A percentile compares a stretch with the other conserved stretches of the same genome.
Conservation (phyloP, 2,888 invertebrate genomes). For the Pocota personata region DNA sequence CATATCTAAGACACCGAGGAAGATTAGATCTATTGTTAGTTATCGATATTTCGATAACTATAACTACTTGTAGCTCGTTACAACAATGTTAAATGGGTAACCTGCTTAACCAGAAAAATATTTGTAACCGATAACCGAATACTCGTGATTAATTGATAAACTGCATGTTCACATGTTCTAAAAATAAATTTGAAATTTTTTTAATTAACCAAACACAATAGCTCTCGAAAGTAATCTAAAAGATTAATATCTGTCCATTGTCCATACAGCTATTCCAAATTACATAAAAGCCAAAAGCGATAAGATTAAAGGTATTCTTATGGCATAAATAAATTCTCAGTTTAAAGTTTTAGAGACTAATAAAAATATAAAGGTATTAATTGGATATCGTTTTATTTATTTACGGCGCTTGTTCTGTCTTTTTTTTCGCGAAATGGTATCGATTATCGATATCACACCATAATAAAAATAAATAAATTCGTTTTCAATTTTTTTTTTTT, state of each 20-base stretch:
- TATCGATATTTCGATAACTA: not conserved
- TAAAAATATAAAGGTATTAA: not conserved
- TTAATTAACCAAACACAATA: not conserved
- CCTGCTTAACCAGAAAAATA: not conserved
- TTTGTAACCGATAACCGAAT: not conserved
- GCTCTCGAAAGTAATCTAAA: not conserved
- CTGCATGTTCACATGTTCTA: not conserved
- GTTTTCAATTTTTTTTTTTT: not conserved
- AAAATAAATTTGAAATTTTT: not conserved
- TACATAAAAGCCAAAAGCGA: not conserved
- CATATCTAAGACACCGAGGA: too few species aligned
- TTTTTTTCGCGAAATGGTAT: not conserved
- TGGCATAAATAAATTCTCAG: not conserved
- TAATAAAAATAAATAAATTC: not conserved
- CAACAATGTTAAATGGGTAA: not conserved
- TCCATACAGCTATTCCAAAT: not conserved
- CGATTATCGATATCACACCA: not conserved
- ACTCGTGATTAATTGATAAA: not conserved
- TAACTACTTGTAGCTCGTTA: not conserved
- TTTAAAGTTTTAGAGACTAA: not conserved
- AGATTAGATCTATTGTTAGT: too few species aligned
- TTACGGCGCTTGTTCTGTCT: slow-evolving; percentile 20
- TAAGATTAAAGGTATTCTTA: slow-evolving; percentile 14
- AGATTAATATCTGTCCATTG: not conserved
- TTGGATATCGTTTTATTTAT: slow-evolving; percentile 34